Percentiles rank a stretch among this genome's conserved stretches.
phyloP scores from a whole-genome alignment of 92 coral and sea anemone species.

The Porites divaricata region DNA sequence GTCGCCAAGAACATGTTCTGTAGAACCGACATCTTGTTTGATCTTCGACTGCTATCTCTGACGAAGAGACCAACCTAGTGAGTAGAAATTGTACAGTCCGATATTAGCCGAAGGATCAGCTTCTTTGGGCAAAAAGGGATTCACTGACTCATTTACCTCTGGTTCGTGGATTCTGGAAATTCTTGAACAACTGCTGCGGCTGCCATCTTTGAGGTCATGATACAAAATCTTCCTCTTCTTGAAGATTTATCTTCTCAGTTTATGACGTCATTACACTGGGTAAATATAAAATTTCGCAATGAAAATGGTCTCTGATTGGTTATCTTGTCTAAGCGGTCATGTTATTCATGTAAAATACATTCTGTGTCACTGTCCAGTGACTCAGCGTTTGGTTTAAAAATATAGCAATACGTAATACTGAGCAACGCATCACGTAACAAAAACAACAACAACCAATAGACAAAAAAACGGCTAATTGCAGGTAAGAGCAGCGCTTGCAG shows the following conservation, averaged over 20 bases:
- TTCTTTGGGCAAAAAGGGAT: neutral
- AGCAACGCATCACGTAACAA: neutral
- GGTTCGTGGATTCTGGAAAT: constrained; percentile 6
- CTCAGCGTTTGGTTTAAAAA: constrained; percentile 18
- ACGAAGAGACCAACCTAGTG: constrained; percentile 22
- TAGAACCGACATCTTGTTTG: constrained; percentile 48
- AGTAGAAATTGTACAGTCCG: neutral
- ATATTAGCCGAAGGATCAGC: neutral
- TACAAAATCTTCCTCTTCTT: neutral
- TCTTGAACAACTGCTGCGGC: constrained; percentile 17
- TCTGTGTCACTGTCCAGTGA: constrained; percentile 9
- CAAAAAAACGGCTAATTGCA: neutral
- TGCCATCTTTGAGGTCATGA: neutral
- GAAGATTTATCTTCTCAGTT: neutral
- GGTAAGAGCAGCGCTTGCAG: no score
- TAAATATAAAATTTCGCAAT: neutral
- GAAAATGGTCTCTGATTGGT: constrained; percentile 31
- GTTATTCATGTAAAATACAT: neutral
- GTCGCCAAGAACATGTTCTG: constrained; percentile 90
- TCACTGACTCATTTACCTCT: constrained; percentile 13
- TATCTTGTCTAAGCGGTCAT: neutral
- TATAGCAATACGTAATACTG: neutral
- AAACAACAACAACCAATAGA: neutral
- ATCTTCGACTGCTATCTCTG: constrained; percentile 17
- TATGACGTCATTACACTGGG: neutral